A percentile compares a stretch with the other conserved stretches of the same genome.
Evolutionary conservation across 2,888 invertebrate genomes (phyloP).

Genomic region (Rhogogaster chlorosoma): DNA sequence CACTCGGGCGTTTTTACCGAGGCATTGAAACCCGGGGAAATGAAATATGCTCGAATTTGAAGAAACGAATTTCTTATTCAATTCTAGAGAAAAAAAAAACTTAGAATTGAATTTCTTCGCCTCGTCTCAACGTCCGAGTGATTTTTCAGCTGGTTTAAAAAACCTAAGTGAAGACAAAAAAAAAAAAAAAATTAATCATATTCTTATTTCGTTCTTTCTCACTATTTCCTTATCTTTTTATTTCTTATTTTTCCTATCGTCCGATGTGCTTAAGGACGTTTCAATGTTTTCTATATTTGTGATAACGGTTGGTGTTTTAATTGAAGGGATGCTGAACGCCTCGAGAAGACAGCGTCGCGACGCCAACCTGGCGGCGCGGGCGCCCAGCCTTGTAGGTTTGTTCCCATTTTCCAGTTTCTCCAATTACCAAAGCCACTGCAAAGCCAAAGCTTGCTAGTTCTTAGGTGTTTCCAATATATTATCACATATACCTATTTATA

Average conservation of each 20-base stretch:
- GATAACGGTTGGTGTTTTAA: constrained; percentile 49
- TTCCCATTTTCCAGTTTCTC: constrained; percentile 50
- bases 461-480: background rate
- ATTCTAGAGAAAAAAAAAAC: background rate
- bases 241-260: background rate
- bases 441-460: constrained; percentile 36
- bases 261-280: constrained; percentile 6
- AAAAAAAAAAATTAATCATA: background rate
- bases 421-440: constrained; percentile 44
- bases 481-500: background rate
- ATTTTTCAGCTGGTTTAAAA: background rate
- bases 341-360: constrained; percentile 47
- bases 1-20: background rate
- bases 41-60: background rate
- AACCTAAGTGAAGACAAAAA: background rate
- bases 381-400: constrained; percentile 45
- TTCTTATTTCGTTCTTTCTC: background rate
- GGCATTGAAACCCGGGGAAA: background rate
- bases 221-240: background rate
- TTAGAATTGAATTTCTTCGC: background rate
- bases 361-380: constrained; percentile 46
- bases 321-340: constrained; percentile 47
- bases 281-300: constrained; percentile 5
- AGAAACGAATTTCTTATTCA: too few relatives aligned
- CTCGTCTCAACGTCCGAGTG: background rate